Evolutionary conservation across 2,113 vertebrate genomes (phyloP), one percentile per base, ranked within the genome.

Genomic region (Proteles cristata): DNA sequence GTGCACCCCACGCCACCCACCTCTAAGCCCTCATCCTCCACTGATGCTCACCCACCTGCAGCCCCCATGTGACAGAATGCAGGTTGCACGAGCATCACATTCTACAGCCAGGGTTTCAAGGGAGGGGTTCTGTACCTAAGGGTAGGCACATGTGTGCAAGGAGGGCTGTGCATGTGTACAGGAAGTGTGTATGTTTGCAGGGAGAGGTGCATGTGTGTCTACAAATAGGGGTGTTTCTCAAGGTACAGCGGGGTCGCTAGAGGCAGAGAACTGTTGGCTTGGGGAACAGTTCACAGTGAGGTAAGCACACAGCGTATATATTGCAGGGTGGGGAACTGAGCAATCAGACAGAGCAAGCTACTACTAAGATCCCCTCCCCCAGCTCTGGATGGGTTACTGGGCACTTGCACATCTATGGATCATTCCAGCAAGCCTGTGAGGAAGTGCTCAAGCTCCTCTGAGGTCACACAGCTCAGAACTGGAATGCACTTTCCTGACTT

Each of bases 71-170:
- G 4, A 93, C 16, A 94, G 79, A 90, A 55, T 16, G 33, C 5
- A 25, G n/a, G 35, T 23, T 96, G 74, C 26, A 80, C 12, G 31
- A 89, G 69, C 90, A 68, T 76, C 73, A 74, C 79, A 92, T 50
- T 43, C n/a, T 63, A 31, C 45, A 69, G 39, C 68, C 6, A 48
- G 91, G 28, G 85, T 87, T 97, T 92, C 74, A 94, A 94, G 74
- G 77, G 26, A 89, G 55, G 2, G 7, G 39, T 35, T 93, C n/a
- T 85, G 48, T 43, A 63, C 66, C 48, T 31, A 63, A 28, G 33
- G 81, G 58, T 55, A 45, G 35, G n/a, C 58, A 88, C n/a, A 9
- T 17, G 28, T 43, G 21, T 74, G 33, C 50, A 86, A 82, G 45
- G 55, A 66, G n/a, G 33, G 19, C 48, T 69, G 15, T 86, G 25